Evolutionary conservation across 1,140 invertebrate species (phyloP), one percentile per base, ranked within the genome.

Genomic region (Drosophila burlai): DNA sequence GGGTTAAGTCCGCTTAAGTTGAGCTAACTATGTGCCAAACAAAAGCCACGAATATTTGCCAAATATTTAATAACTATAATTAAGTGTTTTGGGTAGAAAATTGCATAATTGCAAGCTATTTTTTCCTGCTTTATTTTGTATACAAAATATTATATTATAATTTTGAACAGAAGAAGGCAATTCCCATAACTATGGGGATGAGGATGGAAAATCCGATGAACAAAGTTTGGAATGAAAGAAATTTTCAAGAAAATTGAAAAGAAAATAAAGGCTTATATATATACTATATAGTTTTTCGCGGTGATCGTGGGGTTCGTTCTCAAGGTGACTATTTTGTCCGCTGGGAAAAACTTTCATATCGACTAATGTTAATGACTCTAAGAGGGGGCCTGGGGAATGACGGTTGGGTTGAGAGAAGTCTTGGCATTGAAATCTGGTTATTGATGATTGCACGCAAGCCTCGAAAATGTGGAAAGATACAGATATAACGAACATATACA

Each of bases 21-120:
- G 34, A 55, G 58, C 60, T 46, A 71, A 71, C 67, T 67, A 78
- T 69, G 74, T 78, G 63, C 74, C 77, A 78, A 78, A 13, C 29
- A 72, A 60, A 50, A 29, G 54, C 43, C 34, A 69, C 40, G 24
- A 40, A 18, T 71, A 82, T 79, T 86, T 76, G 65, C 75, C 80
- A 79, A 86, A 80, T 63, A 76, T 68, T 82, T 86, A 85, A 85
- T 86, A 75, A 75, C 65, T 61, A 67, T 82, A 78, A 85, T 85
- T 85, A 85, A 64, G 47, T 66, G 79, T 34, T 82, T 59, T 47
- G 34, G 64, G 18, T 34, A 68, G 73, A 49, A 60, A 76, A 76
- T 77, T 77, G 74, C 75, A 77, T 62, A 77, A 77, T 68, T 60
- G n/a, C 43, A 18, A 15, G 11, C 18, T 26, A 9, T 50, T 47